Evolutionary conservation across 2,888 invertebrate genomes (phyloP).

Genomic region (Macropis europaea): DNA sequence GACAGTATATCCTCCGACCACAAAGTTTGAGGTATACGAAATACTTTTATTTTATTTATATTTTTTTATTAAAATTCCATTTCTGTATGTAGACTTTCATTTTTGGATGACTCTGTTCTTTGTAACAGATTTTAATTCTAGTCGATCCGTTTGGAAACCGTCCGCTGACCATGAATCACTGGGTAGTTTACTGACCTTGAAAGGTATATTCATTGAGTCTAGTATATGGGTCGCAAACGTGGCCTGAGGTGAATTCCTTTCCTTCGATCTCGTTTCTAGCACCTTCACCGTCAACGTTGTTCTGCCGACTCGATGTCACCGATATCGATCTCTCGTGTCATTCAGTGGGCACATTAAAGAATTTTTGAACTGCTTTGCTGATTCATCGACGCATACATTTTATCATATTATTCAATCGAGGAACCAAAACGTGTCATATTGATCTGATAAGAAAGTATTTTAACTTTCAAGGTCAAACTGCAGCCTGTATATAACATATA

Average conservation of each 20-base stretch:
- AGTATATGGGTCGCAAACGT: constrained; percentile 18
- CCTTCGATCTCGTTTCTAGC: constrained; percentile 36
- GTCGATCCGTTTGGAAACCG: constrained; percentile 19
- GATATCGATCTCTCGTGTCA: constrained; percentile 20
- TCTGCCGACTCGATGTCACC: not conserved
- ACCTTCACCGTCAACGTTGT: not conserved
- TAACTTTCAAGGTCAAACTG: too few relatives aligned
- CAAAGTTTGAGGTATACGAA: too few relatives aligned
- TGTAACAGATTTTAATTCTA: not conserved
- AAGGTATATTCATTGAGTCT: constrained; percentile 18
- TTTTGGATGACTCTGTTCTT: not conserved
- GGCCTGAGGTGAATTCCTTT: constrained; percentile 46
- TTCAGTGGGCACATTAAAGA: not conserved
- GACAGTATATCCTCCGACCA: too few relatives aligned
- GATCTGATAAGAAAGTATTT: too few relatives aligned
- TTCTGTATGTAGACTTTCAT: not conserved
- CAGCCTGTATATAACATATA: too few relatives aligned
- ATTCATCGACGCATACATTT: not conserved
- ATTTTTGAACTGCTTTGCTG: constrained; percentile 1
- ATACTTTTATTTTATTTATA: too few relatives aligned
- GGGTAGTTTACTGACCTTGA: constrained; percentile 47
- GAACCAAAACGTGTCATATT: too few relatives aligned
- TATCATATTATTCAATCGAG: not conserved
- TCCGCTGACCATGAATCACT: constrained; percentile 49
- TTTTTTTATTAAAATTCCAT: too few relatives aligned